These are phyloP conservation scores for Synergus laeviventris DNA, from an alignment of 2,888 invertebrate species.

Conservation along the genomic window DNA sequence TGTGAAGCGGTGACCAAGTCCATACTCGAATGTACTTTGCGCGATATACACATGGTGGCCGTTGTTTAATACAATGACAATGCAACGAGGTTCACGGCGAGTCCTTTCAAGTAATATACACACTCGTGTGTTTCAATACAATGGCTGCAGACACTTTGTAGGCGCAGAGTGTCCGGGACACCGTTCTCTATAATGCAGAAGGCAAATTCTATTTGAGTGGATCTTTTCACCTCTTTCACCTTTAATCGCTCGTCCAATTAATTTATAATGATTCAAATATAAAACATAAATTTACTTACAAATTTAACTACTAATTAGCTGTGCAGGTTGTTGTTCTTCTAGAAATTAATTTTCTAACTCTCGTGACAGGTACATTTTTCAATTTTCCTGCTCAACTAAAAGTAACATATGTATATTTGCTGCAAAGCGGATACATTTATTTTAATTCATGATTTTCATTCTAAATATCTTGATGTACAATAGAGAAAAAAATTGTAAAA, in stretches of 20 bases:
- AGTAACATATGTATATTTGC: too few relatives aligned
- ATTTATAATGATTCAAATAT: background rate
- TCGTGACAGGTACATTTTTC: too few relatives aligned
- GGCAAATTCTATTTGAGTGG: constrained; percentile 58
- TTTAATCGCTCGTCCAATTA: background rate
- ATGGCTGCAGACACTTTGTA: constrained; percentile 61
- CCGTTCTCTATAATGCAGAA: constrained; percentile 69
- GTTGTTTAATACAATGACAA: constrained; percentile 74
- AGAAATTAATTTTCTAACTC: too few relatives aligned
- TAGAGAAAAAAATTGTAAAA: too few relatives aligned
- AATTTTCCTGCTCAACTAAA: too few relatives aligned
- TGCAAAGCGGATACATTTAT: too few relatives aligned
- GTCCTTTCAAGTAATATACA: constrained; percentile 58
- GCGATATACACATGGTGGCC: constrained; percentile 44
- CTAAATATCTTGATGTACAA: too few relatives aligned
- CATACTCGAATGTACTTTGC: constrained; percentile 45
- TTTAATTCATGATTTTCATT: too few relatives aligned
- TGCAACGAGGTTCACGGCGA: constrained; percentile 65
- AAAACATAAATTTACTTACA: background rate
- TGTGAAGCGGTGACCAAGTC: constrained; percentile 41
- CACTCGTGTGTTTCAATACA: constrained; percentile 48
- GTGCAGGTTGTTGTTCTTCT: too few relatives aligned
- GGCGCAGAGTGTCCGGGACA: constrained; percentile 57
- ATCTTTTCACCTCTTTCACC: constrained; percentile 41
- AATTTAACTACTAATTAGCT: background rate